phyloP scores from a whole-genome alignment of 2,888 invertebrate genomes.

The Acleris emargana region DNA sequence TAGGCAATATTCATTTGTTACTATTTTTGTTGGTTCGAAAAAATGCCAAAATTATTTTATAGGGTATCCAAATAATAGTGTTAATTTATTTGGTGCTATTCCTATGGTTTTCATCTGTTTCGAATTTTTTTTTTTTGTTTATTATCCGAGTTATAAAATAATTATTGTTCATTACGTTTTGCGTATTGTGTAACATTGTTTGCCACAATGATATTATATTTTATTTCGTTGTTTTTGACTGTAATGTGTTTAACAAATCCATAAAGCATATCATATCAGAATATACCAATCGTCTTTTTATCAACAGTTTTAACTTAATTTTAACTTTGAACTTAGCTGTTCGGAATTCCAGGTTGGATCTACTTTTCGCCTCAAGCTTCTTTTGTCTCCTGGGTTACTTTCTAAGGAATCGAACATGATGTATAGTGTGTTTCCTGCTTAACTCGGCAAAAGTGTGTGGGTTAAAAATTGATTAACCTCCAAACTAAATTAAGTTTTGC shows the following conservation, averaged over 20 bases:
- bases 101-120: conserved; percentile 36
- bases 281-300: too few relatives aligned
- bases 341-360: too few relatives aligned
- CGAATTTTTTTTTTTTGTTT: conserved; percentile 2
- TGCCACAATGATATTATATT: conserved; percentile 3
- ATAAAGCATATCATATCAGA: conserved; percentile 17
- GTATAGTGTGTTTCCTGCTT: too few relatives aligned
- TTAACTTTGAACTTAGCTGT: too few relatives aligned
- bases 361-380: too few relatives aligned
- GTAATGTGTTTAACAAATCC: conserved; percentile 1
- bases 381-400: too few relatives aligned
- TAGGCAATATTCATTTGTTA: neutral
- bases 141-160: neutral
- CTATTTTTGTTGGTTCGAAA: conserved; percentile 10
- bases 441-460: too few relatives aligned
- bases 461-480: too few relatives aligned
- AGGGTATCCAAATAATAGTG: conserved; percentile 17
- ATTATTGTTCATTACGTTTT: neutral
- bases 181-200: neutral
- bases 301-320: too few relatives aligned
- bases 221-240: conserved; percentile 15
- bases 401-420: too few relatives aligned
- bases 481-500: too few relatives aligned
- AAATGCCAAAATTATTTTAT: conserved; percentile 24
- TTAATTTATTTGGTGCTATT: conserved; percentile 43